Conservation (phyloP, 1,140 invertebrate species). For the Ips nitidus region DNA sequence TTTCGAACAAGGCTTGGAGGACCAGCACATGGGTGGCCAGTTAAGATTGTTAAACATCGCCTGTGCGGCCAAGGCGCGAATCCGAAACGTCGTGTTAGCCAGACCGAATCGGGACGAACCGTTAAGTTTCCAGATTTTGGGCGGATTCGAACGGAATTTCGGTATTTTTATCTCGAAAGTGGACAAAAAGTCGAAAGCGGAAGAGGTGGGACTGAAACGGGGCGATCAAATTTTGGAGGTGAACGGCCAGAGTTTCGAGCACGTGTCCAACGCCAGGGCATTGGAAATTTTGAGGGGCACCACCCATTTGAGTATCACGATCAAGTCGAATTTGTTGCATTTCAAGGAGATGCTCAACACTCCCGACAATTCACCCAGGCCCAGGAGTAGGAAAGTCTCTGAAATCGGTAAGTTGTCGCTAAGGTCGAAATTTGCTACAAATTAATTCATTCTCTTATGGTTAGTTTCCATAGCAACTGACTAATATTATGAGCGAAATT, state of each 20-base stretch:
- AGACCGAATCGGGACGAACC: conserved; percentile 89
- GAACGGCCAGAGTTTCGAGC: conserved; percentile 94
- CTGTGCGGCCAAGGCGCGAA: conserved; percentile 92
- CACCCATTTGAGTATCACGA: conserved; percentile 93
- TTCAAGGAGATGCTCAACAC: conserved; percentile 84
- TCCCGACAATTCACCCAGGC: conserved; percentile 78
- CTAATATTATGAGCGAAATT: too few relatives aligned
- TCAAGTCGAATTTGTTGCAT: conserved; percentile 92
- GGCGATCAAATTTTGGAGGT: conserved; percentile 98
- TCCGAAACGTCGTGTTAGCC: conserved; percentile 87
- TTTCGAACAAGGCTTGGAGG: conserved; percentile 85
- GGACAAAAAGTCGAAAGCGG: conserved; percentile 89
- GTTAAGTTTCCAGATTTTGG: conserved; percentile 89
- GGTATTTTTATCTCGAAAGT: conserved; percentile 93
- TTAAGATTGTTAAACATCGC: conserved; percentile 89
- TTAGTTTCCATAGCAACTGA: too few relatives aligned
- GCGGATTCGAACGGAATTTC: conserved; percentile 85
- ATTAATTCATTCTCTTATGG: too few relatives aligned
- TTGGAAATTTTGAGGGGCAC: conserved; percentile 90
- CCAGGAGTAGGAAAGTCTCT: conserved; percentile 59
- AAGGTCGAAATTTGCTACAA: neutral
- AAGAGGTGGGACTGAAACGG: conserved; percentile 93
- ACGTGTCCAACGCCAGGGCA: conserved; percentile 85
- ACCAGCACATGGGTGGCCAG: conserved; percentile 82
- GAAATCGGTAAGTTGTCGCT: conserved; percentile 52